phyloP scores from a whole-genome alignment of 2,888 invertebrate species.

The Macropis europaea region DNA sequence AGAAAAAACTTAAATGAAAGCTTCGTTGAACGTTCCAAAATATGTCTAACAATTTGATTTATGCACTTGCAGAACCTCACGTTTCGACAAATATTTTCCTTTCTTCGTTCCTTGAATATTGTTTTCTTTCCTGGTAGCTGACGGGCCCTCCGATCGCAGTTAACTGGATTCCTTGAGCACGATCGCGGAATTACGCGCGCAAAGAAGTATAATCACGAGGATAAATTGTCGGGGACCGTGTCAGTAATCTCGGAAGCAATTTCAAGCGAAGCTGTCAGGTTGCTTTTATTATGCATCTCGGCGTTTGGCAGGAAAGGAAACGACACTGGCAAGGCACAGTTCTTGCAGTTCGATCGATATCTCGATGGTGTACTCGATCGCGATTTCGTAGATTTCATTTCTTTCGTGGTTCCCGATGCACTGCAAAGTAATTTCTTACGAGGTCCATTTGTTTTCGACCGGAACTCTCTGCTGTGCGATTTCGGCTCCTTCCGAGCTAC shows the following conservation, averaged over 20 bases:
- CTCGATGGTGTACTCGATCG: background rate
- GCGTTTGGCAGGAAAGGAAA: background rate
- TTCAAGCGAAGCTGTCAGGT: background rate
- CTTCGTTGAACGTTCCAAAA: no score
- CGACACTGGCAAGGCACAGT: background rate
- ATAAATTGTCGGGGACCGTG: conserved; percentile 11
- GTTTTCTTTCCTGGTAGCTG: no score
- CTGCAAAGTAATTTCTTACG: conserved; percentile 24
- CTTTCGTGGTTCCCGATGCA: background rate
- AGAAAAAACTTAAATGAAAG: no score
- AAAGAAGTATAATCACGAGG: background rate
- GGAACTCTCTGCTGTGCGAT: background rate
- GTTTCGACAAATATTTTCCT: no score
- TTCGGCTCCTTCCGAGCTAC: background rate
- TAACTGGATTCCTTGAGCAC: background rate
- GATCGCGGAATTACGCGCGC: conserved; percentile 9
- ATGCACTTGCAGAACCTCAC: no score
- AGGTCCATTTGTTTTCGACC: conserved; percentile 4
- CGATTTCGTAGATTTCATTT: conserved; percentile 17
- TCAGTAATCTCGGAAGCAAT: conserved; percentile 22
- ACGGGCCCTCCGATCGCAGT: background rate
- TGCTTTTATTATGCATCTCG: conserved; percentile 23
- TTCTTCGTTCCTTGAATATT: no score
- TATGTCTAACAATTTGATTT: no score
- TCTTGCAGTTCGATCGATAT: background rate